Conservation (phyloP, 1,140 invertebrate genomes). For the Elysia chlorotica region DNA sequence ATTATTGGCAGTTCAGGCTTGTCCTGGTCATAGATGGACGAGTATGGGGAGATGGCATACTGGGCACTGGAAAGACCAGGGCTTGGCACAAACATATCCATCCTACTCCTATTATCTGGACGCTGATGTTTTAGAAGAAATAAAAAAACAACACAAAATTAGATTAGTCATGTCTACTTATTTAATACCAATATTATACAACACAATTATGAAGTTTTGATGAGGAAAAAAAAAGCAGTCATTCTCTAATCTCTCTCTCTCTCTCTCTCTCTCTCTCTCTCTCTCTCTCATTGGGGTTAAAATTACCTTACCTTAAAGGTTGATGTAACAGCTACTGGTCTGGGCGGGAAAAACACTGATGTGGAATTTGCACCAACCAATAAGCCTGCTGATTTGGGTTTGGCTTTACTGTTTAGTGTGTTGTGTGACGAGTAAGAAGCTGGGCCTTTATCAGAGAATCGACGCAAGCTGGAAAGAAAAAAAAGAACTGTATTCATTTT, state of each 20-base stretch:
- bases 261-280: background rate
- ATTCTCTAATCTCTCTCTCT: background rate
- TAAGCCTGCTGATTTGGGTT: no score
- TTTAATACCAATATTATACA: background rate
- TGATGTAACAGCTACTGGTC: no score
- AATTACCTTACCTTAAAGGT: no score
- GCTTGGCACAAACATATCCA: conserved; percentile 14
- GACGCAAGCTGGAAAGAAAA: no score
- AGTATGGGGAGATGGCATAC: background rate
- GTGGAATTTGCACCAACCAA: no score
- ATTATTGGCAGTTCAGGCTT: background rate
- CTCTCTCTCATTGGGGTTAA: no score
- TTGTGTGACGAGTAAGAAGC: no score
- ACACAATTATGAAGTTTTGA: background rate
- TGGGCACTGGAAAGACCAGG: background rate
- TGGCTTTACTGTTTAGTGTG: no score
- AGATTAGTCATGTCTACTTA: background rate
- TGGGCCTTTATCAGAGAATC: no score
- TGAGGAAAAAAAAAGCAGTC: background rate
- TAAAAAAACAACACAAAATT: background rate
- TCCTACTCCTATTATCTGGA: background rate
- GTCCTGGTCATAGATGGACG: conserved; percentile 15
- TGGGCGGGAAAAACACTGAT: no score
- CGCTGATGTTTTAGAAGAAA: background rate
- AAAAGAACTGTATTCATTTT: no score